Percentiles rank a stretch among this genome's conserved stretches.
phyloP scores from a whole-genome alignment of 2,797 vertebrate species.

The Myiotriccus ornatus region DNA sequence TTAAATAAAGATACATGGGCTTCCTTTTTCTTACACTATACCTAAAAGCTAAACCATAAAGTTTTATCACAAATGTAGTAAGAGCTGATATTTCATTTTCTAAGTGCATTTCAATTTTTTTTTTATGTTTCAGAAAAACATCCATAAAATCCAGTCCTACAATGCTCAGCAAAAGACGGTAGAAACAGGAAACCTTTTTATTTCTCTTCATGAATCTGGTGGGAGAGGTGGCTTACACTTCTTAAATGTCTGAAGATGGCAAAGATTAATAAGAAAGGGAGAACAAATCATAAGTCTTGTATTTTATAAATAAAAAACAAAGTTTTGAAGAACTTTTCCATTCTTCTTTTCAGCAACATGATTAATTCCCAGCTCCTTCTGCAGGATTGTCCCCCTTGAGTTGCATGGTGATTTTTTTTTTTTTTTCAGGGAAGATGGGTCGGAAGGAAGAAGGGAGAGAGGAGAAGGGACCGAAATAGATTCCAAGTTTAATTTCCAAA shows the following conservation, averaged over 20 bases:
- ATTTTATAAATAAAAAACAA: neutral
- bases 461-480: neutral
- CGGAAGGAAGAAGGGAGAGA: neutral
- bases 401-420: neutral
- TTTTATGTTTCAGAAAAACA: neutral
- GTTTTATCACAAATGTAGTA: neutral
- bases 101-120: neutral
- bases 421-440: neutral
- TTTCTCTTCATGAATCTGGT: neutral
- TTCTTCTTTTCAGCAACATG: neutral
- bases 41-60: neutral
- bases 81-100: neutral
- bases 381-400: neutral
- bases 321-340: slow-evolving; percentile 32
- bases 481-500: neutral
- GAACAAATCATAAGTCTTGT: neutral
- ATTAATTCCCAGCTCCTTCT: neutral
- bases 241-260: neutral
- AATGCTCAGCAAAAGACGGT: neutral
- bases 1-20: neutral
- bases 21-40: neutral
- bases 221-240: neutral
- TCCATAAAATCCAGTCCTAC: neutral
- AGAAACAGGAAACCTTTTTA: neutral
- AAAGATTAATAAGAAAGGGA: neutral